phyloP scores from a whole-genome alignment of 92 coral and sea anemone species.

The Metridium senile region DNA sequence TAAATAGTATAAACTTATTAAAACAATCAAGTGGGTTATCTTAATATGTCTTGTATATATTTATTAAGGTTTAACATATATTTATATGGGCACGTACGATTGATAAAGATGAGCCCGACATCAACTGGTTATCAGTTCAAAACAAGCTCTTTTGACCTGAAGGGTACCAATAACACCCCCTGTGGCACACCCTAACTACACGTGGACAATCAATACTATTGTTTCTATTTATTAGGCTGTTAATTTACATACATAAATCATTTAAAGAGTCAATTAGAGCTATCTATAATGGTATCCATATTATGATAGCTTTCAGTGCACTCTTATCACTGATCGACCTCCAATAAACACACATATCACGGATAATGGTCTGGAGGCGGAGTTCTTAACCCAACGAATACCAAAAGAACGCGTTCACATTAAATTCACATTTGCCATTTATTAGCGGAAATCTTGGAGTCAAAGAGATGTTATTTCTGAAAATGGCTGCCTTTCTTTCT shows the following conservation, averaged over 20 bases:
- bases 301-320: not conserved
- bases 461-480: slow-evolving; percentile 62
- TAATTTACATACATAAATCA: slow-evolving; percentile 62
- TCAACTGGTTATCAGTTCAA: not conserved
- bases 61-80: not conserved
- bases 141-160: slow-evolving; percentile 17
- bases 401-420: slow-evolving; percentile 39
- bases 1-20: not conserved
- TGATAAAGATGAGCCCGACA: not conserved
- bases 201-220: slow-evolving; percentile 33
- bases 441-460: slow-evolving; percentile 75
- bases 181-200: slow-evolving; percentile 15
- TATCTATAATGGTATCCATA: slow-evolving; percentile 39
- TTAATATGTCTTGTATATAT: not conserved
- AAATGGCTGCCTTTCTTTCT: slow-evolving; percentile 58
- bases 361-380: slow-evolving; percentile 27
- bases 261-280: slow-evolving; percentile 74
- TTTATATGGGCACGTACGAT: no score
- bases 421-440: slow-evolving; percentile 90
- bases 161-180: slow-evolving; percentile 5
- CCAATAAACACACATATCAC: not conserved
- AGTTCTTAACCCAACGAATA: not conserved
- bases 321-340: not conserved
- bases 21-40: not conserved
- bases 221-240: slow-evolving; percentile 25